Percentiles rank a stretch among this genome's conserved stretches.
These are phyloP conservation scores for Balearica regulorum DNA, from an alignment of 2,797 vertebrate species.

Conservation along the genomic window DNA sequence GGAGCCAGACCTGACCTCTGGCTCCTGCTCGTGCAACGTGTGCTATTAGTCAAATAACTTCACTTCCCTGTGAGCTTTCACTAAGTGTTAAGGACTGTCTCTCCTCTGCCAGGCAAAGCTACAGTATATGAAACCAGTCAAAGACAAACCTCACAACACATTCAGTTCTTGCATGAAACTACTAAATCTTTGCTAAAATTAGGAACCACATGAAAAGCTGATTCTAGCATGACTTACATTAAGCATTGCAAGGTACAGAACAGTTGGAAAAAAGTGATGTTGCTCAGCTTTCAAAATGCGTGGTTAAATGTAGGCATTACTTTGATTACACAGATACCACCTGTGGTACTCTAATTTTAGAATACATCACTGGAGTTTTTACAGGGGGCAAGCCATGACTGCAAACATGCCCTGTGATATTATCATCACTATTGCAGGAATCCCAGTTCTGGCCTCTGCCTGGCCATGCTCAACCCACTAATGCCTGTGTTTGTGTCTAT, in stretches of 20 bases:
- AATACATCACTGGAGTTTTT: background rate
- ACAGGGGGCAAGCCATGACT: background rate
- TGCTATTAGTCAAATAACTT: background rate
- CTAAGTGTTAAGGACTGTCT: background rate
- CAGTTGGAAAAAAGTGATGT: background rate
- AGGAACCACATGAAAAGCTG: background rate
- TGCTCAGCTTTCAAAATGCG: background rate
- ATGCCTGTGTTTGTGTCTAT: background rate
- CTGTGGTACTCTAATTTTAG: background rate
- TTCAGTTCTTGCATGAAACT: background rate
- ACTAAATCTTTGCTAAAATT: background rate
- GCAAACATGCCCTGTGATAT: background rate
- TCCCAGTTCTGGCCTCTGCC: background rate
- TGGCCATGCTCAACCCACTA: rapidly evolving
- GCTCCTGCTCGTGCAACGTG: background rate
- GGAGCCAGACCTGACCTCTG: background rate
- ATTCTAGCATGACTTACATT: background rate
- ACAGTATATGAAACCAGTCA: background rate
- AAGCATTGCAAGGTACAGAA: background rate
- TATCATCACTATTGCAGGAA: background rate
- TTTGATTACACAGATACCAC: too few relatives aligned
- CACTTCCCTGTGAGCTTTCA: background rate
- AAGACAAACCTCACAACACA: background rate
- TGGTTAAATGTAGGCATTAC: background rate
- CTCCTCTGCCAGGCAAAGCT: background rate